These are phyloP conservation scores for Tenualosa ilisha DNA, from an alignment of 2,797 vertebrate genomes.

Conservation along the genomic window DNA sequence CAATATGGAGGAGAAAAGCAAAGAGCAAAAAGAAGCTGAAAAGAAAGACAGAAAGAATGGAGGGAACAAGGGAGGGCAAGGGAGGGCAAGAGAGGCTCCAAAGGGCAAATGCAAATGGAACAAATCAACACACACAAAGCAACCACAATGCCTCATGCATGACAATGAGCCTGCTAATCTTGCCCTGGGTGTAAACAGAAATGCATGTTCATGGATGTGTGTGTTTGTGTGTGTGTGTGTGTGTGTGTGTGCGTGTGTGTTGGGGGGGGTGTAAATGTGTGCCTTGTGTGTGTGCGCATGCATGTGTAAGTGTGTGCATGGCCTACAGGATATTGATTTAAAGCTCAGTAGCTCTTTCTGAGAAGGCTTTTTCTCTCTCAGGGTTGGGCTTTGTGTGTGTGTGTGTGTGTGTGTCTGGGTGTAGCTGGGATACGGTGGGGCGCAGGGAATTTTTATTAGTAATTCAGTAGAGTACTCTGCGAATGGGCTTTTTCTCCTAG, in stretches of 20 bases:
- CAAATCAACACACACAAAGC: slow-evolving; percentile 56
- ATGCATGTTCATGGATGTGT: background rate
- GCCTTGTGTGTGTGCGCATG: background rate
- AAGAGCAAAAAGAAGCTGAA: slow-evolving; percentile 67
- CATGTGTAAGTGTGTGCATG: background rate
- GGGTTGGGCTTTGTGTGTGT: background rate
- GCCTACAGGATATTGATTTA: slow-evolving; percentile 7
- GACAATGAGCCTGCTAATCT: slow-evolving; percentile 72
- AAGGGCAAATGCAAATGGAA: slow-evolving; percentile 73
- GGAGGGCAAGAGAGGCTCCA: slow-evolving; percentile 25
- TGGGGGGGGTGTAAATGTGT: background rate
- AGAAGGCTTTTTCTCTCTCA: background rate
- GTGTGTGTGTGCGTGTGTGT: background rate
- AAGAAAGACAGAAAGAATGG: slow-evolving; percentile 53
- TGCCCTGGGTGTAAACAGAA: background rate
- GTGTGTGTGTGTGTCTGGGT: background rate
- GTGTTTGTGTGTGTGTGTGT: background rate
- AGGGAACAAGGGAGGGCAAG: slow-evolving; percentile 53
- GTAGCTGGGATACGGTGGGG: background rate
- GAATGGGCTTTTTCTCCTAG: slow-evolving; percentile 23
- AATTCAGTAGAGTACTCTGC: slow-evolving; percentile 6
- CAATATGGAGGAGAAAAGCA: slow-evolving; percentile 61
- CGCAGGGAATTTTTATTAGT: background rate
- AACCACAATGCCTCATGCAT: slow-evolving; percentile 57
- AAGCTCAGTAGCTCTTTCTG: background rate